phyloP scores from a whole-genome alignment of 2,888 invertebrate species.

The Gandaritis pyraliata region DNA sequence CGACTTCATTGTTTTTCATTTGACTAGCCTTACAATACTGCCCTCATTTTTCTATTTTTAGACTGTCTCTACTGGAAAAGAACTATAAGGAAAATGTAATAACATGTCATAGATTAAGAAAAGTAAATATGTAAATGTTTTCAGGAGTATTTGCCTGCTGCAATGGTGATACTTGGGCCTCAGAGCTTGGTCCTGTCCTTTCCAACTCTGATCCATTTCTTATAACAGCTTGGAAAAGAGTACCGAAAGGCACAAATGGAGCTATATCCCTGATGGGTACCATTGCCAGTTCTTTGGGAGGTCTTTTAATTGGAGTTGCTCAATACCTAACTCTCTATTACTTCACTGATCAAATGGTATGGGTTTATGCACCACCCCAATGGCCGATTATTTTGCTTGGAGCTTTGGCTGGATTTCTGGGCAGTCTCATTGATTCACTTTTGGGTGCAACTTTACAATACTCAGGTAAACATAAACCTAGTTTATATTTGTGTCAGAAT shows the following conservation, averaged over 20 bases:
- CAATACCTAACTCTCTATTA: conserved; percentile 88
- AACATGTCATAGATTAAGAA: not conserved
- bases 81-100: not conserved
- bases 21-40: not conserved
- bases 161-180: conserved; percentile 96
- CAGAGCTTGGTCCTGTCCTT: conserved; percentile 92
- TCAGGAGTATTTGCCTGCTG: conserved; percentile 90
- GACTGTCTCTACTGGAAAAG: not conserved
- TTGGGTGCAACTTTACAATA: conserved; percentile 94
- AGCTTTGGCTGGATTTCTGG: conserved; percentile 89
- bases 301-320: conserved; percentile 87
- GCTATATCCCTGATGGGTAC: conserved; percentile 89
- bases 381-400: conserved; percentile 91
- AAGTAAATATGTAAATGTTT: conserved; percentile 35
- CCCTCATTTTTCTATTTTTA: not conserved
- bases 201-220: conserved; percentile 88
- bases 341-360: conserved; percentile 83
- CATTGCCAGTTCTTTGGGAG: conserved; percentile 86
- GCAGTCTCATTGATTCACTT: conserved; percentile 92
- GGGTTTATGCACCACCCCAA: conserved; percentile 87
- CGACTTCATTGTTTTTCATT: not conserved
- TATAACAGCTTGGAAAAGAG: conserved; percentile 88
- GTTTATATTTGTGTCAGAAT: too few species aligned
- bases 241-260: conserved; percentile 95
- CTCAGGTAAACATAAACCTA: conserved; percentile 84